Evolutionary conservation across 2,113 vertebrate species (phyloP), one percentile per base, ranked within the genome.

Genomic region (Athene noctua): DNA sequence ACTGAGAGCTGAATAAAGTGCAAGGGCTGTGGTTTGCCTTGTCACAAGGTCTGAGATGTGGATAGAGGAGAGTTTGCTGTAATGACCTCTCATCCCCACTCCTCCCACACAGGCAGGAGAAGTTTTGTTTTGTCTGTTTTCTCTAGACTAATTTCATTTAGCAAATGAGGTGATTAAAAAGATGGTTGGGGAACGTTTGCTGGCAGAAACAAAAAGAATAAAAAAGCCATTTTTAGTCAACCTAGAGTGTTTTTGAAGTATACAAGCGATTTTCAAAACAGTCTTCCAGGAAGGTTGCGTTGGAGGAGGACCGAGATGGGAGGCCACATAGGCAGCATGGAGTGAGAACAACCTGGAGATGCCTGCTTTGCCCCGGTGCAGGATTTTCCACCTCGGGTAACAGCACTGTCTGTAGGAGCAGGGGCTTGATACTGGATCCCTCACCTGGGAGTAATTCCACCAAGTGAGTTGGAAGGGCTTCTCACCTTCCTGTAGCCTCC

Each of bases 401-500:
- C 0, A 1, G n/a, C 25, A 58, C 7, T 2, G 0, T 58, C 8
- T 8, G 23, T 34, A 83, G 29, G 46, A 61, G 23, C 26, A 32
- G 40, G 36, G 18, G 21, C 59, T 88, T 1, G 3, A 47, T 57
- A 11, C 21, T 70, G 21, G 5, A 2, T 52, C 38, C 58, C 29
- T 81, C n/a, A 34, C 5, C 4, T 17, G 9, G 13, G 13, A 1
- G 0, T 44, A 52, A 54, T 55, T 15, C 15, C 0, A 2, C 0
- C 0, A 18, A 68, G 23, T 0, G 0, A 36, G 9, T 11, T 4
- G 3, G 42, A 52, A 62, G 10, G 17, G 17, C 58, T 86, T 91
- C 61, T 30, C 21, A 52, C 14, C 17, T 80, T 42, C 20, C 30
- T 44, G 3, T 38, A 47, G 3, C 6, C 25, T 3, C 20, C 5